Evolutionary conservation across 2,888 invertebrate genomes (phyloP), one percentile per base, ranked within the genome.

Genomic region (Aphidius colemani): DNA sequence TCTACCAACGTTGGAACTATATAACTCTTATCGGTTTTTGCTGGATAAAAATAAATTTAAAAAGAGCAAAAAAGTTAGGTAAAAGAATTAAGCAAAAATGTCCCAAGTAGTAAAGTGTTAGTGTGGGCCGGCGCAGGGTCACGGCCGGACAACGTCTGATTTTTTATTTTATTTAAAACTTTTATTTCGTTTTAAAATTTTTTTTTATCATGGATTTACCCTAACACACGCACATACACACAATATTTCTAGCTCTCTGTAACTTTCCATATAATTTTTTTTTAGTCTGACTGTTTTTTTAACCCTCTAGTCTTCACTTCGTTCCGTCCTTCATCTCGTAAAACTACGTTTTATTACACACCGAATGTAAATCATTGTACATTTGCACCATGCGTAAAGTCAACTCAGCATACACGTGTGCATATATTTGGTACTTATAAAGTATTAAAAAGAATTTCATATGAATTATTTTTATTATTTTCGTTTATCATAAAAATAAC

Each of bases 131-230:
- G 70, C 67, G 76, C 79, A 81, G 81, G 81, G 81, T 82, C 81
- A 82, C 70, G 81, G 81, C 79, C 80, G 81, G 80, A 79, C 81
- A 81, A 78, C 79, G 81, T 81, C 81, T 80, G 77, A 75, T 59
- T 40, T 18, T 39, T 61, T 63, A 58, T 57, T 44, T 57, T 49
- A 49, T 49, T 18, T 49, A 11, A 18, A 18, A 50, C 50, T 13
- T 13, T 3, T 11, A 11, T 9, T 50, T 8, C 13, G 18, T 11
- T 50, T 50, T 50, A 7, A 50, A 13, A 50, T 7, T 50, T 18
- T 62, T 49, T 45, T 55, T 39, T 62, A 44, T 56, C 55, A 46
- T 49, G 43, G 46, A 51, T 59, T 53, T 59, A 18, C 53, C 56
- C 55, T 51, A 53, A 56, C 55, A 40, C 49, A 61, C 56, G 59